Conservation (phyloP, 2,888 invertebrate genomes). For the Cataglyphis livida region DNA sequence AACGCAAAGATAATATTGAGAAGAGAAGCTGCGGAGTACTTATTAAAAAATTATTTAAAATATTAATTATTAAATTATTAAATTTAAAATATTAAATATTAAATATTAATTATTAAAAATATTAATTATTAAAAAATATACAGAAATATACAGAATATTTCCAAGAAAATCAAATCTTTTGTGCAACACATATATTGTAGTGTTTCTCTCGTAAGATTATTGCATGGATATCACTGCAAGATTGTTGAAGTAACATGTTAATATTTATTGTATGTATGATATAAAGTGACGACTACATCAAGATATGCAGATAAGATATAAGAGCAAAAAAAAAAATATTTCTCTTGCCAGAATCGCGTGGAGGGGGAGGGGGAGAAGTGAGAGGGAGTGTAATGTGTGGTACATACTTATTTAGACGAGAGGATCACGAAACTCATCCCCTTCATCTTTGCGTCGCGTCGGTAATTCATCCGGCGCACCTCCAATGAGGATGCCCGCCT, state of each 20-base stretch:
- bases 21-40: background rate
- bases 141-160: background rate
- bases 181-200: background rate
- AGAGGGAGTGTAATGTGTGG: conserved; percentile 38
- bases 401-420: conserved; percentile 75
- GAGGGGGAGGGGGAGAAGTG: background rate
- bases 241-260: background rate
- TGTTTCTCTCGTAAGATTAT: background rate
- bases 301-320: background rate
- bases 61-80: too few relatives aligned
- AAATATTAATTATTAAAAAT: too few relatives aligned
- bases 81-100: too few relatives aligned
- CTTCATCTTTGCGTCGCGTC: conserved; percentile 77
- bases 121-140: too few relatives aligned
- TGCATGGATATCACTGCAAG: background rate
- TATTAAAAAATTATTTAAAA: too few relatives aligned
- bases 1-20: background rate
- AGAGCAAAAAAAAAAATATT: background rate
- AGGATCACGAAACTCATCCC: conserved; percentile 68
- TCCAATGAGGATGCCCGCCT: conserved; percentile 66
- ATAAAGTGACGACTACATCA: background rate
- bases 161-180: background rate
- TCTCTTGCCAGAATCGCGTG: background rate
- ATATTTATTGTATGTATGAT: background rate
- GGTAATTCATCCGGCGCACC: conserved; percentile 82